Conservation (phyloP, 2,888 invertebrate genomes). For the Oscheius sp. region DNA sequence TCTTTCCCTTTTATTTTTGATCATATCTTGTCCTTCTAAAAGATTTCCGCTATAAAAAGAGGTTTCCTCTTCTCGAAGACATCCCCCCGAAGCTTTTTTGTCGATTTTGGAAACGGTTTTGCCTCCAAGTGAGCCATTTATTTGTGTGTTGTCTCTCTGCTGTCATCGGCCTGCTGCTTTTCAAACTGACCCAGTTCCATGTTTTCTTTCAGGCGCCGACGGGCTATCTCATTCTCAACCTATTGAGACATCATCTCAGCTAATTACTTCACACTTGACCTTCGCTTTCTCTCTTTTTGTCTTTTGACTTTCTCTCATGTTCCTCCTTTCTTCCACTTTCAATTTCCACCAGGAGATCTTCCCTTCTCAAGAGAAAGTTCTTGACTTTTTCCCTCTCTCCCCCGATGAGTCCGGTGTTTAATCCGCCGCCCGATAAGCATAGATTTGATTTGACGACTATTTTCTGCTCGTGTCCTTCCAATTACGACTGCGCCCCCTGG, state of each 20-base stretch:
- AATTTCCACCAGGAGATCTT: not conserved
- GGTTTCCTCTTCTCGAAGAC: too few relatives aligned
- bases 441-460: not conserved
- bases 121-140: slow-evolving; percentile 16
- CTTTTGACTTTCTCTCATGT: not conserved
- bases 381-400: not conserved
- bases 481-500: slow-evolving; percentile 24
- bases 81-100: not conserved
- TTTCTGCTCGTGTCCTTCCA: slow-evolving; percentile 2
- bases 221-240: slow-evolving; percentile 12
- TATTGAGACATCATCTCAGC: slow-evolving; percentile 24
- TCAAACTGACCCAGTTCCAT: slow-evolving; percentile 37
- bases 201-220: slow-evolving; percentile 36
- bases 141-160: slow-evolving; percentile 32
- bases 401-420: not conserved
- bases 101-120: not conserved
- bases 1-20: too few relatives aligned
- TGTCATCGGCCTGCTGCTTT: slow-evolving; percentile 30
- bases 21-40: too few relatives aligned
- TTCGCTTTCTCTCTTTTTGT: not conserved
- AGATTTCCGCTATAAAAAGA: too few relatives aligned
- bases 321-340: not conserved
- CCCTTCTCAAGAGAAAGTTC: not conserved
- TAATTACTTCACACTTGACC: not conserved
- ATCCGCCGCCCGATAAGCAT: not conserved